Evolutionary conservation across 2,797 vertebrate genomes (phyloP).

Genomic region (Dendrocincla tyrannina): DNA sequence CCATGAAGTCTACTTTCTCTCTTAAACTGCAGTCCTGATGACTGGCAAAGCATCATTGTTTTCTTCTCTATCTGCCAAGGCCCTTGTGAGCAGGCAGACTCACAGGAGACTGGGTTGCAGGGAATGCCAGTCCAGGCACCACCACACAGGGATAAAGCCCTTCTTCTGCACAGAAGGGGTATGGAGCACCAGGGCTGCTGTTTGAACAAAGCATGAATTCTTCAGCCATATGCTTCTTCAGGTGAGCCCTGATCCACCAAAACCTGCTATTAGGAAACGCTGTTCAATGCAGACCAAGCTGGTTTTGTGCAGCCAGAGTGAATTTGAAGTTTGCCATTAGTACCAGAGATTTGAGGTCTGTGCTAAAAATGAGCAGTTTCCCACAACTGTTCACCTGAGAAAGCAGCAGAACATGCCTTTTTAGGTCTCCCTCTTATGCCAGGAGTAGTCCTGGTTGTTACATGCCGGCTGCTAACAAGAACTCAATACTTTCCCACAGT

Average conservation of each 20-base stretch:
- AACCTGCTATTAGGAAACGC: background rate
- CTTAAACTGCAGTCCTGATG: background rate
- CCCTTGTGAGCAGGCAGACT: background rate
- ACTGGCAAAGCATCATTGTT: background rate
- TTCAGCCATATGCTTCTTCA: background rate
- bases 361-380: background rate
- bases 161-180: accelerated
- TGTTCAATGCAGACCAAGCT: background rate
- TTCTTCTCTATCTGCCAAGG: background rate
- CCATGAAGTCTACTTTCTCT: background rate
- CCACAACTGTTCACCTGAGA: background rate
- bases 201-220: background rate
- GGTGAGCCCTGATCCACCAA: background rate
- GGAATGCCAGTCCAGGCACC: background rate
- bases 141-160: background rate
- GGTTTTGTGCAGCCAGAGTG: accelerated
- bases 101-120: background rate
- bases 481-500: background rate
- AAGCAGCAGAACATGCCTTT: background rate
- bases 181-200: background rate
- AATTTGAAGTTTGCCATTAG: background rate
- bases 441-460: background rate
- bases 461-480: background rate
- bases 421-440: background rate
- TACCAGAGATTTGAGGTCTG: background rate